phyloP scores from a whole-genome alignment of 2,113 vertebrate species.

The Cyanoramphus novaezelandiae region DNA sequence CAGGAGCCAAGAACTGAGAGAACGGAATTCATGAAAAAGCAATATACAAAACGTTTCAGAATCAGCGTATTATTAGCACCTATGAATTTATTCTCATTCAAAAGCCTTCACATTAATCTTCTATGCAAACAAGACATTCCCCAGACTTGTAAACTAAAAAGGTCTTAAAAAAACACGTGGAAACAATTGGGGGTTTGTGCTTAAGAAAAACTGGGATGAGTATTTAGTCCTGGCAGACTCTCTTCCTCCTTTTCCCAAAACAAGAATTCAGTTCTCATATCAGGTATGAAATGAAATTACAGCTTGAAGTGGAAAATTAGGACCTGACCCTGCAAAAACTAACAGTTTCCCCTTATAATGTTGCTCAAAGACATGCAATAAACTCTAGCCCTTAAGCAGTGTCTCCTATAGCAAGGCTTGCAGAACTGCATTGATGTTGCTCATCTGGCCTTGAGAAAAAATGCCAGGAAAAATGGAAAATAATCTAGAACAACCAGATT shows the following conservation, averaged over 20 bases:
- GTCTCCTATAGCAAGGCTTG: background rate
- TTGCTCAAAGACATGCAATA: background rate
- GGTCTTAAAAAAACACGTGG: background rate
- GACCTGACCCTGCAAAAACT: background rate
- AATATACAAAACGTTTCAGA: background rate
- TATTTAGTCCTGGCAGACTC: background rate
- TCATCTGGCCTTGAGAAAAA: constrained; percentile 10
- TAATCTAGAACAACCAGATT: constrained; percentile 19
- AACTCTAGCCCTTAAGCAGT: background rate
- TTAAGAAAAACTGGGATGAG: background rate
- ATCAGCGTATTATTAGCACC: background rate
- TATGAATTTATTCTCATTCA: background rate
- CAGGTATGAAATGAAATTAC: background rate
- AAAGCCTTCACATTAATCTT: background rate
- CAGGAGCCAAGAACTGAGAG: background rate
- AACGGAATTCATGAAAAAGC: constrained; percentile 7
- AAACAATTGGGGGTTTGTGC: background rate
- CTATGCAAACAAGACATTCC: background rate
- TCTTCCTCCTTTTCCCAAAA: background rate
- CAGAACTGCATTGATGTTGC: background rate
- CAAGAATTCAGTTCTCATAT: background rate
- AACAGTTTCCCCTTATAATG: background rate
- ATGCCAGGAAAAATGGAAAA: constrained; percentile 14
- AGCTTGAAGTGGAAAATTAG: constrained; percentile 3
- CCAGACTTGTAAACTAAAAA: background rate